Conservation (phyloP, 2,797 vertebrate genomes). For the Tapera naevia region DNA sequence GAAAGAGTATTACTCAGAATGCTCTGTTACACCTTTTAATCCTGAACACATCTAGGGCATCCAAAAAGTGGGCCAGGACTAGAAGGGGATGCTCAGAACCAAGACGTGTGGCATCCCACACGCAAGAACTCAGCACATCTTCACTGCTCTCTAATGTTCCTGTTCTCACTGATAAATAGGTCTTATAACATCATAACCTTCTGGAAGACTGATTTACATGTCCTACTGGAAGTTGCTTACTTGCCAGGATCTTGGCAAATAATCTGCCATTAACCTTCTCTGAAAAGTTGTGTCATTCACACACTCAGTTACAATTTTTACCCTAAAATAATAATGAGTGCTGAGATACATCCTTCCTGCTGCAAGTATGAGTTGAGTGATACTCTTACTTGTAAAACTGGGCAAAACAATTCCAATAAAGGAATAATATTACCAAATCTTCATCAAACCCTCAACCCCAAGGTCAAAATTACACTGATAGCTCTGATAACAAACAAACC, state of each 20-base stretch:
- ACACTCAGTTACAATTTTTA: neutral
- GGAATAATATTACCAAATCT: neutral
- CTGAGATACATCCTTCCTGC: neutral
- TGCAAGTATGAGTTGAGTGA: neutral
- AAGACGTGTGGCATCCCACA: neutral
- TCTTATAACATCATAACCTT: slow-evolving; percentile 21
- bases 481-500: neutral
- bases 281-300: slow-evolving; percentile 18
- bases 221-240: slow-evolving; percentile 14
- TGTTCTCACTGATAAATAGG: neutral
- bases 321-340: neutral
- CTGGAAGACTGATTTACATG: slow-evolving; percentile 30
- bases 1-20: neutral
- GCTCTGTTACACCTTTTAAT: neutral
- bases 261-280: slow-evolving; percentile 31
- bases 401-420: neutral
- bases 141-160: neutral
- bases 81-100: neutral
- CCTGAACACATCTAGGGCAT: neutral
- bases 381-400: neutral
- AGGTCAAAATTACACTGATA: neutral
- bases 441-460: neutral
- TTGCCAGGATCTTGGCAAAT: slow-evolving; percentile 30
- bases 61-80: neutral
- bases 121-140: neutral